Base-by-base conservation (phyloP, 2,113 vertebrate genomes). In the Archocentrus centrarchus region DNA sequence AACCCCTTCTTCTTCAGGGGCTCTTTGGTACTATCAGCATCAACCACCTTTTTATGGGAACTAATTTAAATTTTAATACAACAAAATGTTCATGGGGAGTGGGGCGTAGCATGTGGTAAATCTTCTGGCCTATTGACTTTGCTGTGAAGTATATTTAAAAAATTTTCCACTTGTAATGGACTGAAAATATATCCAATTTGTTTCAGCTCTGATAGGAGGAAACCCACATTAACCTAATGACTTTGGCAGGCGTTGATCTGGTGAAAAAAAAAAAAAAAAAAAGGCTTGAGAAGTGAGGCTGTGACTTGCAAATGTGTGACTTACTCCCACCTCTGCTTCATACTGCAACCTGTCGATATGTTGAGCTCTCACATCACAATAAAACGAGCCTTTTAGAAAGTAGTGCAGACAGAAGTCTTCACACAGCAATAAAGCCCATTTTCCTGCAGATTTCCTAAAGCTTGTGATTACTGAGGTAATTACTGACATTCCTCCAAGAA, bases 401-500 rank as follows among this genome's bases (percentile, higher is more conserved):
- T 3, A 30, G 41, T 64, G 62, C 79, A 82, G 77, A 88, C 85
- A 75, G 85, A 88, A 73, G 78, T 80, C 87, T 94, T 89, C 87
- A 84, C 88, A 89, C 59, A 91, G 83, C 75, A 87, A 92, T 89
- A 91, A 93, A 91, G 93, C 86, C 86, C 86, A 83, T 92, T 93
- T 93, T 90, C 86, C 77, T 81, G 85, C 86, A 90, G 90, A 93
- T 94, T 94, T 93, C 90, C 93, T 85, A 93, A 94, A 94, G 92
- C 93, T 91, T 89, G 91, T 89, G 93, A 94, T 96, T 95, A 95
- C 91, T 27, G 85, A 94, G 88, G 92, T 94, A 95, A 95, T 95
- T 91, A 95, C 93, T 64, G 75, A 93, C 94, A 95, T 96, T 95
- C 95, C 94, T 91, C 8, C 1, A 86, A 80, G 88, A 93, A 93